phyloP scores from a whole-genome alignment of 2,888 invertebrate species.

The Acholoe squamosa region DNA sequence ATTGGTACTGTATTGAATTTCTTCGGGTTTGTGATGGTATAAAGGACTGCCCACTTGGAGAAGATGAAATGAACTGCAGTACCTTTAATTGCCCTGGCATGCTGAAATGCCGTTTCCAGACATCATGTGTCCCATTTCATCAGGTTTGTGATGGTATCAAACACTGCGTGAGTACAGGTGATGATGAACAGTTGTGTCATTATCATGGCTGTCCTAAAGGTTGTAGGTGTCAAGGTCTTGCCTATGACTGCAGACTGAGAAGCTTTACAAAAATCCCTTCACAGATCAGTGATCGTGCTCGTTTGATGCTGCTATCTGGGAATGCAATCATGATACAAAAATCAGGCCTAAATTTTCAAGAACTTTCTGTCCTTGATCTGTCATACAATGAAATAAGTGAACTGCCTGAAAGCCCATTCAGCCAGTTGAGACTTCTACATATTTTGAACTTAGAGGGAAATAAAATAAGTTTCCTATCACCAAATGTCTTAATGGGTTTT shows the following conservation, averaged over 20 bases:
- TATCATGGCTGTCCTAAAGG: neutral
- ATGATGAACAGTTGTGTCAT: neutral
- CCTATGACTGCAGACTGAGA: neutral
- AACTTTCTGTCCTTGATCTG: neutral
- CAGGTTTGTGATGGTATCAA: neutral
- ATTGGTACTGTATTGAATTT: neutral
- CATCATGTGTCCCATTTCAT: neutral
- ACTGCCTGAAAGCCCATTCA: neutral
- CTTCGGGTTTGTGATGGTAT: neutral
- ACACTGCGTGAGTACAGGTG: neutral
- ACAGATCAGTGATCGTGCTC: neutral
- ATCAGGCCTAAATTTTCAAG: neutral
- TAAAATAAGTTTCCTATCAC: neutral
- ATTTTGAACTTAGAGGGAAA: neutral
- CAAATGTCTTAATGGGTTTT: neutral
- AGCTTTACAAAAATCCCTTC: neutral
- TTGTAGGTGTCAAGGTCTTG: neutral
- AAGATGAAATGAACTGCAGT: neutral
- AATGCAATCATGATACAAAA: neutral
- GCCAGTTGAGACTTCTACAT: neutral
- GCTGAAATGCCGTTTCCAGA: neutral
- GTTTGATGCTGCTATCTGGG: neutral
- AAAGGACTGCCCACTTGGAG: conserved; percentile 18
- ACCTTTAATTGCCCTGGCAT: neutral
- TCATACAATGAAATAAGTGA: neutral